Conservation (phyloP, 2,113 vertebrate genomes). For the Merops nubicus region DNA sequence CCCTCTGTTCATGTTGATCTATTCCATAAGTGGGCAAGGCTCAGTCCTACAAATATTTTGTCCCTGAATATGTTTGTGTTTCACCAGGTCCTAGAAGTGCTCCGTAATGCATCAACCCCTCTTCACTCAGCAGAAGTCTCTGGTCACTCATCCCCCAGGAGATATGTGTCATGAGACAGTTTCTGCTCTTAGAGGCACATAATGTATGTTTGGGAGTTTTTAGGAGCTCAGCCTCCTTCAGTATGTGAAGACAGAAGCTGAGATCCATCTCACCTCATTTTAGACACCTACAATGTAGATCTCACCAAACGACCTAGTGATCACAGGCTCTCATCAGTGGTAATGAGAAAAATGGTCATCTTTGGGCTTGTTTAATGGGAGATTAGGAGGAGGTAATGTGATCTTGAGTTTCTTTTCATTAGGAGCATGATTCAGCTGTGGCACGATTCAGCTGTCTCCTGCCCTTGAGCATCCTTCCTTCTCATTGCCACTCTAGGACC, state of each 20-base stretch:
- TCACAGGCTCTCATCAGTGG: neutral
- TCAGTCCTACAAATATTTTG: neutral
- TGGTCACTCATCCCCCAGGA: neutral
- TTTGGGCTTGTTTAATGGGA: neutral
- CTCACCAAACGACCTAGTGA: neutral
- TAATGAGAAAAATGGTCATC: neutral
- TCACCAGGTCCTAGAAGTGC: neutral
- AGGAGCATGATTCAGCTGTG: neutral
- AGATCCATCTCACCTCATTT: neutral
- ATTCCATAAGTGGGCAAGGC: neutral
- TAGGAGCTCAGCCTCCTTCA: neutral
- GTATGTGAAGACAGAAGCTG: neutral
- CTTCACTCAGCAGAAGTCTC: neutral
- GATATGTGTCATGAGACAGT: neutral
- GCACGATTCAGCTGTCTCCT: neutral
- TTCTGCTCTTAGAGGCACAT: neutral
- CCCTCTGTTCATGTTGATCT: neutral
- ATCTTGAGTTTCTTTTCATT: neutral
- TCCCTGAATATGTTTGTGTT: neutral
- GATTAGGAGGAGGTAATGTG: neutral
- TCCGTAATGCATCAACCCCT: neutral
- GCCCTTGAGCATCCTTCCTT: neutral
- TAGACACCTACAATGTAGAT: neutral
- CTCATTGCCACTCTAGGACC: neutral
- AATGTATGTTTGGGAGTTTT: neutral